Conservation (phyloP, 2,113 vertebrate genomes). For the Perca flavescens region DNA sequence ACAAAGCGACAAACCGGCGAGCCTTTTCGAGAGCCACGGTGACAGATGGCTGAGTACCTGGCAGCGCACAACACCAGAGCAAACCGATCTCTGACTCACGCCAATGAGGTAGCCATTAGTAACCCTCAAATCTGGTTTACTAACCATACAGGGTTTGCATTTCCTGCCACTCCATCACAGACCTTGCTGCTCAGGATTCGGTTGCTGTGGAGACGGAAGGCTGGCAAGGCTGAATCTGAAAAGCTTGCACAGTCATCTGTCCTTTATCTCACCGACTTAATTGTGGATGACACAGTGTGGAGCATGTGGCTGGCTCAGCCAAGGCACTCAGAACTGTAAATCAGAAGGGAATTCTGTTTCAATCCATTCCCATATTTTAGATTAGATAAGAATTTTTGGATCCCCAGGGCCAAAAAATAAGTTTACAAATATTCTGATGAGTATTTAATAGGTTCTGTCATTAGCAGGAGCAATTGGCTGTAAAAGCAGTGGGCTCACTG, state of each 20-base stretch:
- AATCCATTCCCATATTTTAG: background rate
- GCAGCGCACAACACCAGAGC: conserved; percentile 79
- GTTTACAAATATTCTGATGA: background rate
- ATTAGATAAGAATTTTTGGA: background rate
- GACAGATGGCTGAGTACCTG: conserved; percentile 81
- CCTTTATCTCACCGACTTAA: conserved; percentile 74
- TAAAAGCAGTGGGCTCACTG: conserved; percentile 37
- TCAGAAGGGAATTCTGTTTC: conserved; percentile 19
- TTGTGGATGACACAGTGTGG: conserved; percentile 67
- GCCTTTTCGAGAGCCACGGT: conserved; percentile 59
- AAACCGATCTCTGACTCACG: conserved; percentile 79
- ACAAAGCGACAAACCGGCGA: conserved; percentile 60
- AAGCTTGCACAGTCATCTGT: conserved; percentile 74
- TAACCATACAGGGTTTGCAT: conserved; percentile 66
- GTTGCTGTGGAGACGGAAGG: conserved; percentile 77
- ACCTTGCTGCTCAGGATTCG: conserved; percentile 56
- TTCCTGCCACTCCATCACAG: conserved; percentile 71
- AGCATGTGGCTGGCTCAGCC: conserved; percentile 46
- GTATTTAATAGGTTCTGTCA: background rate
- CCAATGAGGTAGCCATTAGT: conserved; percentile 72
- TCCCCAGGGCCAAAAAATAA: background rate
- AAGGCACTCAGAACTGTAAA: conserved; percentile 40
- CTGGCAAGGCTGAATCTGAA: conserved; percentile 75
- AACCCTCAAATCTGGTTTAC: conserved; percentile 67
- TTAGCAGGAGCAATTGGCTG: conserved; percentile 35